Base-by-base conservation (phyloP, 92 coral and sea anemone species). In the Palythoa heliodiscus region DNA sequence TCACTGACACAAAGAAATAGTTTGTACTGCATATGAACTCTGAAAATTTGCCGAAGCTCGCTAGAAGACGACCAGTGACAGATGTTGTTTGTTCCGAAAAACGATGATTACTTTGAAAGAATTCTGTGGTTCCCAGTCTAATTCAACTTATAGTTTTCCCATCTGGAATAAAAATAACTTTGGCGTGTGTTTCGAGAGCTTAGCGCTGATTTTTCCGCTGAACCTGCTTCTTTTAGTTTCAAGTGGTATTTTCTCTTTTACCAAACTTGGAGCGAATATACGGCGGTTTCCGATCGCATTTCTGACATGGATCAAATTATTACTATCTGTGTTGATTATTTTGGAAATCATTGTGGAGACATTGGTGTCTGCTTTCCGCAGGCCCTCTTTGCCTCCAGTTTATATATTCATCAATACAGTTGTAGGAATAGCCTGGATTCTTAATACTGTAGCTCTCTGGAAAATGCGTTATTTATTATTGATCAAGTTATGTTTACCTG, bases 151-250 rank as follows among this genome's bases (percentile, higher is more conserved):
- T 37, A 29, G 11, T 29, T 92, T 94, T 71, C 24, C 70, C 60
- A 70, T 85, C 43, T 90, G 95, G 98, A 73, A 90, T 53, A 55
- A 54, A 15, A 78, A 86, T 48, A 89, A 94, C 82, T 91, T 97
- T 78, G 98, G 97, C 17, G 68, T 82, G 23, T 97, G 99, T 84
- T 95, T 96, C 71, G 81, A 93, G 76, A 75, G 84, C 57, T 73
- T 97, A 25, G 92, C 91, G 11, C 88, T 97, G 19, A 90, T 90
- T 38, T 88, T 91, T 64, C 99, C 99, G 0, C 73, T 89, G 7
- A 89, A 97, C 87, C 77, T 86, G 19, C 82, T 97, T 39, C 89
- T 97, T 63, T 82, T 80, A 58, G 83, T 90, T 14, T 71, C 89
- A 19, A 94, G 96, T 83, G 80, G 90, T 12, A 91, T 89, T 76